Evolutionary conservation across 2,113 vertebrate genomes (phyloP).

Genomic region (Paedocypris sp.): DNA sequence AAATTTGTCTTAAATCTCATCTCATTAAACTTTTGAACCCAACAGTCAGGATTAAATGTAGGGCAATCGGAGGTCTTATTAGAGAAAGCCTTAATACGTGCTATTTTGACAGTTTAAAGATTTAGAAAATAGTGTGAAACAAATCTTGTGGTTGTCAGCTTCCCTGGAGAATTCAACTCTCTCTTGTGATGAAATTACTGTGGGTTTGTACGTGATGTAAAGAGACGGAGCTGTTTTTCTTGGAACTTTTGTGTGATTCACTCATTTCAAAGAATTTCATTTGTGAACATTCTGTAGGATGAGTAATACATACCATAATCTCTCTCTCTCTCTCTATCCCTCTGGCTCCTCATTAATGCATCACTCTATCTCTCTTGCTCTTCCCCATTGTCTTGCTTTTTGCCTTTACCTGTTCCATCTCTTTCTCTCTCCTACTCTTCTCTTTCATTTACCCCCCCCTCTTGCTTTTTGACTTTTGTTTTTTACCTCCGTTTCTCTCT

Average conservation of each 20-base stretch:
- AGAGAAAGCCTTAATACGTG: not conserved
- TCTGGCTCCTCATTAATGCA: too few species aligned
- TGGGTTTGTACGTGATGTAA: not conserved
- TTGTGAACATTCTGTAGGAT: not conserved
- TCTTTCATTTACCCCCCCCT: too few species aligned
- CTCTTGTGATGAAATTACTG: constrained; percentile 15
- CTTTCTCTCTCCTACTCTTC: too few species aligned
- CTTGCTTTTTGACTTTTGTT: too few species aligned
- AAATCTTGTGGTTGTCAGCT: constrained; percentile 10
- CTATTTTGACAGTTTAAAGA: not conserved
- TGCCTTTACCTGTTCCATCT: too few species aligned
- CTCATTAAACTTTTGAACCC: not conserved
- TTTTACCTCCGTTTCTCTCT: not conserved
- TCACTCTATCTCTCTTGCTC: not conserved
- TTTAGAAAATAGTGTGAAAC: not conserved
- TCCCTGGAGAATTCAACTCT: not conserved
- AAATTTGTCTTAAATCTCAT: not conserved
- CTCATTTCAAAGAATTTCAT: constrained; percentile 2
- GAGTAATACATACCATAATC: too few species aligned
- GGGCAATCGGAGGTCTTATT: not conserved
- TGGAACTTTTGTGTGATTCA: constrained; percentile 11
- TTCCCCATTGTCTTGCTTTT: not conserved
- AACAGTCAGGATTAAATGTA: not conserved
- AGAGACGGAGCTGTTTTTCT: constrained; percentile 6
- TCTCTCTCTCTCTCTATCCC: not conserved